phyloP scores from a whole-genome alignment of 2,113 vertebrate genomes.

The Chrysemys picta region DNA sequence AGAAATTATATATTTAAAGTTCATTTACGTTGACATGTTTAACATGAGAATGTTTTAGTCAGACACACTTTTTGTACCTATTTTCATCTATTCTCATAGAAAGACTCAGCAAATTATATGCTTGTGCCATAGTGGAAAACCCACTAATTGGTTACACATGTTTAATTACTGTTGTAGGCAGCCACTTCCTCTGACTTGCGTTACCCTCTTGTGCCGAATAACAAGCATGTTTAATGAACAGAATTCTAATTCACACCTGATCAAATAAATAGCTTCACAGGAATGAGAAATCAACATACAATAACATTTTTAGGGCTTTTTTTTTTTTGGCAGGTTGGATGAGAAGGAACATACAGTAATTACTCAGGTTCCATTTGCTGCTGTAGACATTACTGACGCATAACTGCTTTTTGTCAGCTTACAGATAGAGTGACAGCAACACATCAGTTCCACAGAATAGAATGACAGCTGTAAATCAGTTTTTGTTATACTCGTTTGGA shows the following conservation, averaged over 20 bases:
- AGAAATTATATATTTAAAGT: conserved; percentile 83
- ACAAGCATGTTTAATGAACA: conserved; percentile 84
- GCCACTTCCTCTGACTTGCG: conserved; percentile 90
- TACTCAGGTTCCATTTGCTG: conserved; percentile 51
- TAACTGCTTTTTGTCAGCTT: conserved; percentile 72
- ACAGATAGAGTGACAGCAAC: conserved; percentile 65
- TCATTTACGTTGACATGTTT: conserved; percentile 80
- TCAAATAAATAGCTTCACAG: conserved; percentile 81
- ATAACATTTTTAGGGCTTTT: conserved; percentile 49
- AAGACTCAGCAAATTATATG: conserved; percentile 92
- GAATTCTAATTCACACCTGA: conserved; percentile 91
- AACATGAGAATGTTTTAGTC: conserved; percentile 77
- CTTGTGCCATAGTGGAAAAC: conserved; percentile 88
- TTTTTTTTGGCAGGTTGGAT: background rate
- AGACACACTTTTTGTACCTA: conserved; percentile 81
- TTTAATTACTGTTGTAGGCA: conserved; percentile 97
- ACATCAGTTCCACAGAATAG: conserved; percentile 57
- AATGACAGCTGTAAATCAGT: conserved; percentile 69
- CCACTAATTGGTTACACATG: conserved; percentile 97
- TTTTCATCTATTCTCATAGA: conserved; percentile 84
- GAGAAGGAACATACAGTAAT: conserved; percentile 38
- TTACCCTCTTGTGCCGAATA: conserved; percentile 88
- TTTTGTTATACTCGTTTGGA: conserved; percentile 32
- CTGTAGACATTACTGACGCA: conserved; percentile 38
- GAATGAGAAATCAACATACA: conserved; percentile 74